These are phyloP conservation scores for Nothoprocta perdicaria DNA, from an alignment of 2,113 vertebrate species.

Conservation along the genomic window DNA sequence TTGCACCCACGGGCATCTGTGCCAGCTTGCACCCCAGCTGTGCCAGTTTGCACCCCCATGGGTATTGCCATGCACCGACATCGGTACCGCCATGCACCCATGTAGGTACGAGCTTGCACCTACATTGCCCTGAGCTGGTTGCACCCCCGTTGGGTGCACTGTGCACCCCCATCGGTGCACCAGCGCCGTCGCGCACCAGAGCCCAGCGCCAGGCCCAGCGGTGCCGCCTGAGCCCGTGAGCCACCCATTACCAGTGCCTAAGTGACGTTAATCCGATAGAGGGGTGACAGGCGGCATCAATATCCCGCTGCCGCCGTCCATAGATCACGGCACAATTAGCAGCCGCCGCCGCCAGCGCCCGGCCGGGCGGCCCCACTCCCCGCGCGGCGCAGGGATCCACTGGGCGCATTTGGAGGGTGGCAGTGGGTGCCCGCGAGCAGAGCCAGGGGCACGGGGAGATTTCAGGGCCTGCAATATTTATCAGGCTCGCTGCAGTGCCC, in stretches of 20 bases:
- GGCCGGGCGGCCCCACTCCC: background rate
- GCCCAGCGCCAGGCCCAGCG: background rate
- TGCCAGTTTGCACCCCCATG: too few species aligned
- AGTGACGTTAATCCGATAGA: background rate
- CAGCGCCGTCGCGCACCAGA: too few species aligned
- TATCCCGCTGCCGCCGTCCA: accelerated
- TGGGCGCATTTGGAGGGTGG: background rate
- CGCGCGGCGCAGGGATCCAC: too few species aligned
- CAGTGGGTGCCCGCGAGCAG: background rate
- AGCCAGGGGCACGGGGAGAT: background rate
- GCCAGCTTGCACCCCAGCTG: too few species aligned
- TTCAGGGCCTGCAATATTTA: constrained; percentile 65
- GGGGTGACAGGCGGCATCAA: background rate
- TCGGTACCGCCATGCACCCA: too few species aligned
- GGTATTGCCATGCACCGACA: too few species aligned
- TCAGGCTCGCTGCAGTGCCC: background rate
- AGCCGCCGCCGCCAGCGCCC: background rate
- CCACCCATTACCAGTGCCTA: background rate
- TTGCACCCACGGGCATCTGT: too few species aligned
- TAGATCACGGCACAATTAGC: background rate
- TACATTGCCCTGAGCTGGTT: too few species aligned
- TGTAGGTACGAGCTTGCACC: too few species aligned
- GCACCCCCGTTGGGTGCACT: too few species aligned
- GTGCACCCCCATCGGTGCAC: too few species aligned
- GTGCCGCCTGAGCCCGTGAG: background rate